Evolutionary conservation across 1,140 invertebrate genomes (phyloP).

Genomic region (Apocrypta bakeri): DNA sequence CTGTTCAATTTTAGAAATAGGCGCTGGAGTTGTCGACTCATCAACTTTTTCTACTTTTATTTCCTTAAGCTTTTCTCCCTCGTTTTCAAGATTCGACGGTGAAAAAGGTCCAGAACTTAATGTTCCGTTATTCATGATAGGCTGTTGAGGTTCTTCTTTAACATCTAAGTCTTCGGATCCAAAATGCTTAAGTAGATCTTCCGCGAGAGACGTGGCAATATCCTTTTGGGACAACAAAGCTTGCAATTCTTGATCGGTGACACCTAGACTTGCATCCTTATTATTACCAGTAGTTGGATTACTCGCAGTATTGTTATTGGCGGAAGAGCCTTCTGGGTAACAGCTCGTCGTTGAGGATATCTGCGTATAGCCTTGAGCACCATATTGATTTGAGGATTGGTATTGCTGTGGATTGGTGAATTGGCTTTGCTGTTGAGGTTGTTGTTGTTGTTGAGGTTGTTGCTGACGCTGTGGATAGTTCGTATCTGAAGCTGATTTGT

Average conservation of each 20-base stretch:
- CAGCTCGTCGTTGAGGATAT: slow-evolving; percentile 70
- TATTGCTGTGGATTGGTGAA: slow-evolving; percentile 56
- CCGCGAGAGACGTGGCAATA: slow-evolving; percentile 85
- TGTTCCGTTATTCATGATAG: slow-evolving; percentile 66
- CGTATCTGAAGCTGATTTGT: slow-evolving; percentile 71
- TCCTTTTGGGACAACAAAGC: slow-evolving; percentile 83
- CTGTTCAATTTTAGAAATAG: neutral
- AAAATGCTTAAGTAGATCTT: slow-evolving; percentile 89
- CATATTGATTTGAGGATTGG: slow-evolving; percentile 66
- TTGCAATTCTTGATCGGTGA: slow-evolving; percentile 83
- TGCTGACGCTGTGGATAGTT: slow-evolving; percentile 64
- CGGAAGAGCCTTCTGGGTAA: slow-evolving; percentile 66
- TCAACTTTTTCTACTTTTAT: slow-evolving; percentile 65
- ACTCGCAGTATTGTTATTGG: neutral
- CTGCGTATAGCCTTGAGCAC: slow-evolving; percentile 70
- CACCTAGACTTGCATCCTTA: slow-evolving; percentile 69
- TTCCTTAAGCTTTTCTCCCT: slow-evolving; percentile 64
- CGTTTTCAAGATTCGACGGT: slow-evolving; percentile 73
- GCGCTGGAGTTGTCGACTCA: slow-evolving; percentile 40
- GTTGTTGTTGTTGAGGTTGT: slow-evolving; percentile 52
- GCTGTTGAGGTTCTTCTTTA: slow-evolving; percentile 76
- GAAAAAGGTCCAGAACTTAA: slow-evolving; percentile 77
- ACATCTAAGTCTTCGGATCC: slow-evolving; percentile 81
- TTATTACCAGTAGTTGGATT: slow-evolving; percentile 32
- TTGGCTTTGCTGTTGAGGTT: slow-evolving; percentile 45